phyloP scores from a whole-genome alignment of 2,113 vertebrate genomes.

The Ophthalmolycus amberensis region DNA sequence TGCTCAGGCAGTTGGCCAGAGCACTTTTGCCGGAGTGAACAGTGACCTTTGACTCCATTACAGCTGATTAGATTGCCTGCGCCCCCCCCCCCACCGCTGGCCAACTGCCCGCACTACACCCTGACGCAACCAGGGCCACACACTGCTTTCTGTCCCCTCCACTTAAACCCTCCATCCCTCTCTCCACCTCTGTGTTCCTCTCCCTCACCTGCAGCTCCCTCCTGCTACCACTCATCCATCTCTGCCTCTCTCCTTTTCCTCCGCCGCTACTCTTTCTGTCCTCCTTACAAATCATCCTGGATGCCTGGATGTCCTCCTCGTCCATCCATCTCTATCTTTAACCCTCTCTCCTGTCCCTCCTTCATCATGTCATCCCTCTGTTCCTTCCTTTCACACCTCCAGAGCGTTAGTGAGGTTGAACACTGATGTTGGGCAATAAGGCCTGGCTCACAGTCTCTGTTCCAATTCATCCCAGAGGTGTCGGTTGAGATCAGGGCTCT shows the following conservation, averaged over 20 bases:
- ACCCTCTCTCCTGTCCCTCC: not conserved
- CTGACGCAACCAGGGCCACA: constrained; percentile 41
- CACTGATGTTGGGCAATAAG: constrained; percentile 24
- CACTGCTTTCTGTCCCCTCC: constrained; percentile 17
- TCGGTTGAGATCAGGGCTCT: constrained; percentile 8
- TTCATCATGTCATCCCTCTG: constrained; percentile 4
- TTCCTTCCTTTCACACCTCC: not conserved
- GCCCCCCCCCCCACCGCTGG: constrained; percentile 40
- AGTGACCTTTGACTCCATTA: constrained; percentile 81
- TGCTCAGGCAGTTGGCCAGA: constrained; percentile 58
- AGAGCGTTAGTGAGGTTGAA: constrained; percentile 9
- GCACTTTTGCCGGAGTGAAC: constrained; percentile 74
- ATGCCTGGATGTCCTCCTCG: not conserved
- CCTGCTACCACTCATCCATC: constrained; percentile 33
- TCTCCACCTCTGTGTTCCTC: constrained; percentile 27
- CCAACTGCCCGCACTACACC: constrained; percentile 49
- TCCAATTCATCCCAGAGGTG: constrained; percentile 20
- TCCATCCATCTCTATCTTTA: constrained; percentile 27
- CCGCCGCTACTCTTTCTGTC: constrained; percentile 1
- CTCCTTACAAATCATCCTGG: constrained; percentile 29
- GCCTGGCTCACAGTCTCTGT: not conserved
- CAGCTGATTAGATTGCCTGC: constrained; percentile 77
- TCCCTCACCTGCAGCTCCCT: constrained; percentile 16
- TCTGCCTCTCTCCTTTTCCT: not conserved
- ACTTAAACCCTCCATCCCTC: not conserved